Percentiles rank a stretch among this genome's conserved stretches.
These are phyloP conservation scores for Brachionus manjavacas DNA, from an alignment of 1,140 invertebrate species.

Conservation along the genomic window DNA sequence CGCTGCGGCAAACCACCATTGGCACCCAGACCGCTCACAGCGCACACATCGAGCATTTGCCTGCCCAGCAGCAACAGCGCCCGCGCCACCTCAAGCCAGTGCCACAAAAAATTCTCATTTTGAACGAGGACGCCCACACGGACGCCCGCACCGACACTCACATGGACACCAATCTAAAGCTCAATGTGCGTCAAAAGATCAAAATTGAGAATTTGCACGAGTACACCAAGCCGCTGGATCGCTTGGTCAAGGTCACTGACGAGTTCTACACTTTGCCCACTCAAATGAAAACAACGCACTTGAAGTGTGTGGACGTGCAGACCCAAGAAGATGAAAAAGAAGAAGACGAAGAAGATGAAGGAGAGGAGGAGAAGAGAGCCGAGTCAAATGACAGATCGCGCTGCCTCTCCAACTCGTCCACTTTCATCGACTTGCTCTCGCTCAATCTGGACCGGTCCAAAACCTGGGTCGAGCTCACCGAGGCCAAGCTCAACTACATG, in stretches of 20 bases:
- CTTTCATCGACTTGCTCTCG: conserved; percentile 25
- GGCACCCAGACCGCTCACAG: not conserved
- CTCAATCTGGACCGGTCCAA: conserved; percentile 37
- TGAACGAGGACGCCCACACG: not conserved
- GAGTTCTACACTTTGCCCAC: not conserved
- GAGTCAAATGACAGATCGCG: not conserved
- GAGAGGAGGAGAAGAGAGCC: not conserved
- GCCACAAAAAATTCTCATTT: not conserved
- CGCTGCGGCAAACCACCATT: not conserved
- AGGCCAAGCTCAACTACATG: conserved; percentile 42
- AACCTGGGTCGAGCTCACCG: conserved; percentile 37
- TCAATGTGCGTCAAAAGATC: not conserved
- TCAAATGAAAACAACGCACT: not conserved
- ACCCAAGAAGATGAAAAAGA: not conserved
- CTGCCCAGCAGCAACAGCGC: too few relatives aligned
- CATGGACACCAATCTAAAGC: not conserved
- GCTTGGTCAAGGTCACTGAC: not conserved
- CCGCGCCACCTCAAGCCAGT: too few relatives aligned
- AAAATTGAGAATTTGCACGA: conserved; percentile 9
- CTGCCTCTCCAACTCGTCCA: not conserved
- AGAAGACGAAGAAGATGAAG: too few relatives aligned
- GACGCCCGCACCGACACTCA: too few relatives aligned
- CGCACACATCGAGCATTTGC: not conserved
- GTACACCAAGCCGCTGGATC: too few relatives aligned
- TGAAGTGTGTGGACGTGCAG: not conserved